These are phyloP conservation scores for Blomia tropicalis DNA, from an alignment of 2,888 invertebrate species.

Conservation along the genomic window DNA sequence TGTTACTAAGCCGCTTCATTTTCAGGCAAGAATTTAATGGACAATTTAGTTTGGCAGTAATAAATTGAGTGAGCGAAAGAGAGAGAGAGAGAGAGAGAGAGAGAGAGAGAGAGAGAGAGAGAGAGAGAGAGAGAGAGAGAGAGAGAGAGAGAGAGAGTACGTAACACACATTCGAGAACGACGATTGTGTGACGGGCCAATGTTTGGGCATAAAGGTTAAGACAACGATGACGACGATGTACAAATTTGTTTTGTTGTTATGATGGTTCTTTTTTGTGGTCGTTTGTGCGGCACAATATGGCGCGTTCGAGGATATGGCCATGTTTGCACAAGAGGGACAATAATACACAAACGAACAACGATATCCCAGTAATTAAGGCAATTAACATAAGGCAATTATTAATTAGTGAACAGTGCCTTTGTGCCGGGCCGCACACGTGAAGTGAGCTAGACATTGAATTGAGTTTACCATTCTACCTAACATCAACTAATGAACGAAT, in stretches of 20 bases:
- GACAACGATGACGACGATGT: too few relatives aligned
- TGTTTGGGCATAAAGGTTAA: background rate
- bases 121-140: too few relatives aligned
- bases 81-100: too few relatives aligned
- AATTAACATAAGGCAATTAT: conserved; percentile 13
- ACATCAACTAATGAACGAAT: background rate
- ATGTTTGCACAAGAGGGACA: conserved; percentile 12
- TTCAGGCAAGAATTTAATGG: background rate
- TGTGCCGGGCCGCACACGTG: conserved; percentile 12
- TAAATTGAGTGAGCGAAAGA: background rate
- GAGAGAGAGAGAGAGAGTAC: too few relatives aligned
- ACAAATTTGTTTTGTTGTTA: too few relatives aligned
- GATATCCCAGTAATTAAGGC: conserved; percentile 15
- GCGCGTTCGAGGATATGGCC: too few relatives aligned
- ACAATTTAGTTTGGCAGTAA: background rate
- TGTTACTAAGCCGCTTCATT: too few relatives aligned
- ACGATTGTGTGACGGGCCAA: too few relatives aligned
- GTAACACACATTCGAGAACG: too few relatives aligned
- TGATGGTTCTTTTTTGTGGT: too few relatives aligned
- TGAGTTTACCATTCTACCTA: background rate
- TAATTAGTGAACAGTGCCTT: background rate
- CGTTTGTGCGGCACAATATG: too few relatives aligned
- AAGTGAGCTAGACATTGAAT: background rate
- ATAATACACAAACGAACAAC: background rate
- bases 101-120: too few relatives aligned